Percentiles rank a stretch among this genome's conserved stretches.
phyloP scores from a whole-genome alignment of 2,113 vertebrate species.

The Guaruba guarouba region DNA sequence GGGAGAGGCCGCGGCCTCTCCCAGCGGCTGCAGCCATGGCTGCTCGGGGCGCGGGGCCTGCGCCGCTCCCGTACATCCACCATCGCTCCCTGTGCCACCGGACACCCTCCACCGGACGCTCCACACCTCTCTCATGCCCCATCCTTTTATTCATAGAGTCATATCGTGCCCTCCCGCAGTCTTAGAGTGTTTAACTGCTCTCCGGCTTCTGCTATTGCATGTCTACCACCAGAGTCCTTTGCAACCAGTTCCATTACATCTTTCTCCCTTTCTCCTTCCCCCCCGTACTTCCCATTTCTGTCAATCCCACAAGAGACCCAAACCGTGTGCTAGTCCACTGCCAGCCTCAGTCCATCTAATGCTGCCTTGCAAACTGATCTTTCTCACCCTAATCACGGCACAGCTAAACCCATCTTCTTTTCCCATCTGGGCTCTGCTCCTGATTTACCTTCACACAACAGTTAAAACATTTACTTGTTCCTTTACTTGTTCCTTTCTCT shows the following conservation, averaged over 20 bases:
- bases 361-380: not conserved
- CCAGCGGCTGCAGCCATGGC: not conserved
- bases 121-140: not conserved
- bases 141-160: not conserved
- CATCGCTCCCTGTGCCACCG: not conserved
- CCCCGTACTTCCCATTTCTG: not conserved
- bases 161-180: not conserved
- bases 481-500: not conserved
- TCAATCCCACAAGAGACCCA: not conserved
- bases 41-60: not conserved
- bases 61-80: not conserved
- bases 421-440: not conserved
- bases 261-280: not conserved
- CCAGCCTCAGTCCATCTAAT: not conserved
- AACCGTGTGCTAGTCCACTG: rapidly evolving
- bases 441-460: not conserved
- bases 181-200: not conserved
- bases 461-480: not conserved
- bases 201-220: not conserved
- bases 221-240: not conserved
- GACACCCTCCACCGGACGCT: not conserved
- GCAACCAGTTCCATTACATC: not conserved
- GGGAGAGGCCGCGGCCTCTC: not conserved
- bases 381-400: not conserved
- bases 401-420: not conserved